Evolutionary conservation across 2,888 invertebrate species (phyloP).

Genomic region (Thecophora atra): DNA sequence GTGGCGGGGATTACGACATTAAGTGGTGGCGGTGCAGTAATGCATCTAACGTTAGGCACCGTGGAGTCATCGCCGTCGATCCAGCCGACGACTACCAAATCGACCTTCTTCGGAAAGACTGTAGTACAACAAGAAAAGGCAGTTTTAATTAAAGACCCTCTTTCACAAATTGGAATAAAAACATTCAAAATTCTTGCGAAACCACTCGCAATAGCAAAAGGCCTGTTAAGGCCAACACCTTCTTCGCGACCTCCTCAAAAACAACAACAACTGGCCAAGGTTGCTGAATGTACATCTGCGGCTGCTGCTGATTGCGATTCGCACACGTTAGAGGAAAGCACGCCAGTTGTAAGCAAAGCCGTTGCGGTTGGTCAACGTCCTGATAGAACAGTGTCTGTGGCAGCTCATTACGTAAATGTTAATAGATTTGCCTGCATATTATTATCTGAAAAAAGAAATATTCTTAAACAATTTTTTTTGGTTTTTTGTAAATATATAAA

Average conservation of each 20-base stretch:
- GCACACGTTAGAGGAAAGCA: background rate
- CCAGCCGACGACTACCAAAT: conserved; percentile 41
- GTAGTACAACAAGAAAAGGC: conserved; percentile 31
- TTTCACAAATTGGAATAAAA: conserved; percentile 6
- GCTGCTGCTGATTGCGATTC: conserved; percentile 5
- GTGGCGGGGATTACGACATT: conserved; percentile 29
- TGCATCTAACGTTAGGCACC: conserved; percentile 35
- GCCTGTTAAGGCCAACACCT: conserved; percentile 24
- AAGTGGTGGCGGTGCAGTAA: conserved; percentile 27
- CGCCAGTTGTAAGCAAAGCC: background rate
- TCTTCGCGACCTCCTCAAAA: conserved; percentile 5
- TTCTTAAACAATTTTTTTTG: background rate
- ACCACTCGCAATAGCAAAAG: conserved; percentile 17
- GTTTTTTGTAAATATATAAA: conserved; percentile 13
- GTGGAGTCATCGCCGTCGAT: conserved; percentile 35
- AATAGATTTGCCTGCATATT: conserved; percentile 18
- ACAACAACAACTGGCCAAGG: background rate
- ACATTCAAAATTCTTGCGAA: conserved; percentile 13
- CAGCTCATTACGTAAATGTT: conserved; percentile 33
- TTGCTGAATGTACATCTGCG: conserved; percentile 13
- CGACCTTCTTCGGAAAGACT: conserved; percentile 6
- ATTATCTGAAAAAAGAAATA: background rate
- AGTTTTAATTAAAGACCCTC: conserved; percentile 9
- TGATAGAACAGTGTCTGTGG: conserved; percentile 13
- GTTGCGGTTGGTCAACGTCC: conserved; percentile 14